Base-by-base conservation (phyloP, 35 echinoderm and acorn worm species). In the Strongylocentrotus purpuratus region DNA sequence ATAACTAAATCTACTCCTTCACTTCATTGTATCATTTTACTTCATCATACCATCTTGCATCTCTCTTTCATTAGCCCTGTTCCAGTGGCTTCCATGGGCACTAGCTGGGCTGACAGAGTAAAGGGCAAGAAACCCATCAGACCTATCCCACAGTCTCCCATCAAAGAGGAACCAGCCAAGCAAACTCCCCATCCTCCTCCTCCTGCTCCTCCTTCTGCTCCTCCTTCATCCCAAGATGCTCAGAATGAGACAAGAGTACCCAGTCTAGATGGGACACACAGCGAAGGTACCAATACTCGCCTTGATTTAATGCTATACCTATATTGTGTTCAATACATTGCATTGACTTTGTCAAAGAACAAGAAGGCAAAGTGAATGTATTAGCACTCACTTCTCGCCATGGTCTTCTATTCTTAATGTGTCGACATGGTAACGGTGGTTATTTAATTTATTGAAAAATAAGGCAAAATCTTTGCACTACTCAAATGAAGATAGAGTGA, bases 81-180 rank as follows among this genome's bases (percentile, higher is more conserved):
- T 60, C 97, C 97, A 20, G 86, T 97, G 58, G 50, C 93, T 25
- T 88, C 92, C 33, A 41, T 94, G 2, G 96, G 92, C 18, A 87
- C 98, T 17, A 99, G 98, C 52, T 99, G 97, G 98, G 98, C 97
- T 33, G 97, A 97, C 78, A 95, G 95, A 71, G 98, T 99, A 9
- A 99, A 99, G 88, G 98, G 98, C 22, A 95, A 85, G 45, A 88
- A 95, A 46, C 25, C 94, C 12, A 92, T 96, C 5, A 94, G 92
- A 92, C 96, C 96, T 0, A 47, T 95, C 45, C 47, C 96, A 31
- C 48, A 46, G 31, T 92, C 18, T 33, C 32, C 52, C 17, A 55
- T 45, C 17, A 55, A 90, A 50, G 85, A 90, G 22, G 85, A 86
- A 47, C 41, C 91, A 31, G 91, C 87, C 87, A 88, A 33, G 32